Base-by-base conservation (phyloP, 2,888 invertebrate species). In the Hyppa rectilinea region DNA sequence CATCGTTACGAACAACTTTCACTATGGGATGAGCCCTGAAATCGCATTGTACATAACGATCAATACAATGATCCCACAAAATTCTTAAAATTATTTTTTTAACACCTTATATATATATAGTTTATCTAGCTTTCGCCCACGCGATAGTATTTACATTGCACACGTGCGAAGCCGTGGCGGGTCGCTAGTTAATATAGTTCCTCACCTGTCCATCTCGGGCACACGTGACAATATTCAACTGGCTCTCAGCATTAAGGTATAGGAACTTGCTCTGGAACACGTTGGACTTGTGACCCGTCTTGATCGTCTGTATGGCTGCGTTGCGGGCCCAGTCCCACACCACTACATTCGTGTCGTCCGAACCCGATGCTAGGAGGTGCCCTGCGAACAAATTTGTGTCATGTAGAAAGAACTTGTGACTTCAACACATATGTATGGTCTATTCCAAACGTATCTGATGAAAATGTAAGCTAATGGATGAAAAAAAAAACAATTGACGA, bases 181-280 rank as follows among this genome's bases (percentile, higher is more conserved):
- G n/a, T n/a, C n/a, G n/a, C n/a, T n/a, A n/a, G n/a, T n/a, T n/a
- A n/a, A n/a, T n/a, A n/a, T n/a, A 23, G 1, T 50, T 23, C 7
- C 87, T 96, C 91, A 98, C 98, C 94, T 98, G 98, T 10, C 99
- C 99, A 93, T 99, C 99, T 67, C 98, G 96, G 2, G 98, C 98
- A 91, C 98, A 98, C 0, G 98, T 98, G 45, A 98, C 98, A 50
- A 99, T 97, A 89, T 98, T 98, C 71, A 98, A 96, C 93, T 98
- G 98, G 49, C 97, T 97, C 80, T 91, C 87, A 45, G 97, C 96
- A 85, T 97, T 97, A 52, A 97, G 96, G 64, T 98, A 97, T 82
- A 99, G 96, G 95, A 99, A 99, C 93, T 99, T 99, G 87, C 97
- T 97, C 90, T 99, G 98, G 92, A 99, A 99, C 65, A 99, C 98